Percentiles rank a stretch among this genome's conserved stretches.
Evolutionary conservation across 1,140 invertebrate species (phyloP).

Genomic region (Euglossa dilemma): DNA sequence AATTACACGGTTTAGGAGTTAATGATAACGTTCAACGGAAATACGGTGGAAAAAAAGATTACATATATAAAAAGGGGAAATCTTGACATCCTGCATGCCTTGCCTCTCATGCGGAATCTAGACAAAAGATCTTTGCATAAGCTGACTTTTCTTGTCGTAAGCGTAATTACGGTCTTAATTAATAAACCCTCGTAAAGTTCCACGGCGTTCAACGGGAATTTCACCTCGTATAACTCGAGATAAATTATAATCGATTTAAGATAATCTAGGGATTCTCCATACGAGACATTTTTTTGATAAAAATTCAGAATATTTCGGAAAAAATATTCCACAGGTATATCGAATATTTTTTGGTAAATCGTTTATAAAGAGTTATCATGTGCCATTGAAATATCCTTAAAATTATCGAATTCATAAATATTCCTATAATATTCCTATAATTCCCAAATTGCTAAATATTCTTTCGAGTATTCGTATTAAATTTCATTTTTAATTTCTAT

Average conservation of each 20-base stretch:
- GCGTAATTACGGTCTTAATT: constrained; percentile 5
- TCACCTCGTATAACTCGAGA: not conserved
- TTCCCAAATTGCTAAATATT: no score
- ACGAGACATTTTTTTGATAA: not conserved
- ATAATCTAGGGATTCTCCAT: not conserved
- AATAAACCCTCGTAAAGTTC: not conserved
- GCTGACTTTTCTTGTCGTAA: not conserved
- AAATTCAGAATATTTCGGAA: no score
- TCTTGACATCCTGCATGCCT: not conserved
- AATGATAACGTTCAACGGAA: not conserved
- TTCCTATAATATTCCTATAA: no score
- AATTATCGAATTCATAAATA: no score
- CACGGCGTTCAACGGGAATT: not conserved
- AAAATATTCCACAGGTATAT: no score
- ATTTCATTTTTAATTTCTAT: no score
- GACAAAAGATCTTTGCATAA: constrained; percentile 17
- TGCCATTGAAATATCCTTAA: no score
- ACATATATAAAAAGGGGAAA: not conserved
- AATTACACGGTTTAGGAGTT: constrained; percentile 1
- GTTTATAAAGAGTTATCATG: no score
- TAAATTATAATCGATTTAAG: not conserved
- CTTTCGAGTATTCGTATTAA: no score
- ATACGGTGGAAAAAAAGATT: constrained; percentile 11
- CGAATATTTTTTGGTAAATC: no score
- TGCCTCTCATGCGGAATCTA: not conserved